A percentile compares a stretch with the other conserved stretches of the same genome.
These are phyloP conservation scores for Calycopis cecrops DNA, from an alignment of 1,140 invertebrate species.

Conservation along the genomic window DNA sequence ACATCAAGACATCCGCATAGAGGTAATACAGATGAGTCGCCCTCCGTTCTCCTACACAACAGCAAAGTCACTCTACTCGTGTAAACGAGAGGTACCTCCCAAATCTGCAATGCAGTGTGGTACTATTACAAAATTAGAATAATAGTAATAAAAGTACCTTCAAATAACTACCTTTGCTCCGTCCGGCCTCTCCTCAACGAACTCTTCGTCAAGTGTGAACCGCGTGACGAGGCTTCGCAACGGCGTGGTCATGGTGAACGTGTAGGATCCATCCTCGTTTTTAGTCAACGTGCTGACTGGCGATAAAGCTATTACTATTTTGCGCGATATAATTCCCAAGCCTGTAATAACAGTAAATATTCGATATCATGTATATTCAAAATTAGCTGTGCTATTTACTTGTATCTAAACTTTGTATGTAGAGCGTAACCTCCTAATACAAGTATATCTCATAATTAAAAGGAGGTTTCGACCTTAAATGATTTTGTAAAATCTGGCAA, in stretches of 20 bases:
- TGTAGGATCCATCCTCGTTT: constrained; percentile 45
- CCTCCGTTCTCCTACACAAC: too few relatives aligned
- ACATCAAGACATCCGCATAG: too few relatives aligned
- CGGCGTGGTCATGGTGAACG: constrained; percentile 35
- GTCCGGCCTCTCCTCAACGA: constrained; percentile 44
- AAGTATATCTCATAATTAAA: neutral
- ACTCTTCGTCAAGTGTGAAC: constrained; percentile 46
- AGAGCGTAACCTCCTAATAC: neutral
- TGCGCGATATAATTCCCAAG: constrained; percentile 43
- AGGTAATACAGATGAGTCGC: too few relatives aligned
- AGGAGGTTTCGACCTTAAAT: too few relatives aligned
- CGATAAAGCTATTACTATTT: constrained; percentile 36
- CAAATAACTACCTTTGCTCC: constrained; percentile 38
- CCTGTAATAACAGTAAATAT: constrained; percentile 31
- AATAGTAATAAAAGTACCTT: constrained; percentile 2
- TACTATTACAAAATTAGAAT: neutral
- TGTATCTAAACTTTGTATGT: too few relatives aligned
- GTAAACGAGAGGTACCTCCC: too few relatives aligned
- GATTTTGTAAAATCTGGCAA: too few relatives aligned
- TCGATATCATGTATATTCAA: neutral
- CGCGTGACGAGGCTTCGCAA: constrained; percentile 33
- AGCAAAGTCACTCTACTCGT: too few relatives aligned
- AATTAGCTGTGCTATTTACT: too few relatives aligned
- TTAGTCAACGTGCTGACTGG: constrained; percentile 34
- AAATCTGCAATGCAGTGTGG: too few relatives aligned